Percentiles rank a stretch among this genome's conserved stretches.
Conservation (phyloP, 2,113 vertebrate species). For the Desmodus rotundus region DNA sequence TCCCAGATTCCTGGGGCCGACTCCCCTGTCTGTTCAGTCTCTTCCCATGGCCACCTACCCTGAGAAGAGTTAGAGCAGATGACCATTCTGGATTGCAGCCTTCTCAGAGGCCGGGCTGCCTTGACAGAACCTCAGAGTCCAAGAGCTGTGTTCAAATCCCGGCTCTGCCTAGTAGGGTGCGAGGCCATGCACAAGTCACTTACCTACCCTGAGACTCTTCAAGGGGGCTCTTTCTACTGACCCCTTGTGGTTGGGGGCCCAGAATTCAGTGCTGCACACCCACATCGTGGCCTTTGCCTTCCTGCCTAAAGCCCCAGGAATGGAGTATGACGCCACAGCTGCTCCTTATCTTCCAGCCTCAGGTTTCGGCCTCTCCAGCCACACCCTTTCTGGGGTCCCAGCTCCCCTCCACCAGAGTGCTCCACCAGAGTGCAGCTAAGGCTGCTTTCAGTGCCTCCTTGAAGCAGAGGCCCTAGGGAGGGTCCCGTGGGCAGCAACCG, state of each 20-base stretch:
- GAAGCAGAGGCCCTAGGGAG: slow-evolving; percentile 37
- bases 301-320: background rate
- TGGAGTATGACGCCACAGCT: background rate
- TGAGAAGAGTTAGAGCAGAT: background rate
- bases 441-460: background rate
- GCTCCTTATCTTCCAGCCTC: background rate
- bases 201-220: background rate
- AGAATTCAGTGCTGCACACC: background rate
- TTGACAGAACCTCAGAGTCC: background rate
- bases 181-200: background rate
- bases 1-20: background rate
- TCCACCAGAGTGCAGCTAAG: background rate
- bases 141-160: background rate
- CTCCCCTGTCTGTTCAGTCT: background rate
- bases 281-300: background rate
- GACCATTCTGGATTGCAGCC: background rate
- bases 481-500: background rate
- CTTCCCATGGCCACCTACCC: background rate
- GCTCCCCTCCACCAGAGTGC: background rate
- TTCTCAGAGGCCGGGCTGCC: background rate
- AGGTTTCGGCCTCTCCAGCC: background rate
- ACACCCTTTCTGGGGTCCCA: background rate
- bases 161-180: background rate
- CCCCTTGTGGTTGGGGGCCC: background rate
- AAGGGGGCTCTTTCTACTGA: background rate